These are phyloP conservation scores for Spisula solida DNA, from an alignment of 2,888 invertebrate species.

Conservation along the genomic window DNA sequence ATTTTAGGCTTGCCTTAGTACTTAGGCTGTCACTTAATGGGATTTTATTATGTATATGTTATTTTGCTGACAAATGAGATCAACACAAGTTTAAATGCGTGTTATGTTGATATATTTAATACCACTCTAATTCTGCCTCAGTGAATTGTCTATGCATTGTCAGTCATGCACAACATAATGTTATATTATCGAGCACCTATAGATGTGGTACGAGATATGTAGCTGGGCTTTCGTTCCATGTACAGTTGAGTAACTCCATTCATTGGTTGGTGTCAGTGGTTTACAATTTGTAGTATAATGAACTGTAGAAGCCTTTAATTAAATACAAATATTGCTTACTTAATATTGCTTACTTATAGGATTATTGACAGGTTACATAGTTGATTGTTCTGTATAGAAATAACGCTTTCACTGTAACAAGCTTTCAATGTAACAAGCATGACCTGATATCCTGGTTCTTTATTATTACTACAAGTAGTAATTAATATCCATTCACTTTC, in stretches of 20 bases:
- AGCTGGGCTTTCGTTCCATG: neutral
- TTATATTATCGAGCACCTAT: conserved; percentile 28
- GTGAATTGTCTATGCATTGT: neutral
- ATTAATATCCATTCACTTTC: too few relatives aligned
- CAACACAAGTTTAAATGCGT: neutral
- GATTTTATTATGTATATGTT: neutral
- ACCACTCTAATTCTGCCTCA: neutral
- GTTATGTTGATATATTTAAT: neutral
- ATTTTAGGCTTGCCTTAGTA: neutral
- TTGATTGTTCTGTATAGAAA: neutral
- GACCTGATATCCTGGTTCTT: too few relatives aligned
- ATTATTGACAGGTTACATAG: neutral
- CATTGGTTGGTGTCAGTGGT: neutral
- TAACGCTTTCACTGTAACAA: too few relatives aligned
- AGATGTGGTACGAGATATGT: neutral
- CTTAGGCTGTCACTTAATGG: neutral
- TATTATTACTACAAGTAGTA: too few relatives aligned
- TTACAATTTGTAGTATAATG: neutral
- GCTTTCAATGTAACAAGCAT: too few relatives aligned
- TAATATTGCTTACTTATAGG: neutral
- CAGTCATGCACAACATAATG: conserved; percentile 31
- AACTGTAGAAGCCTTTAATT: neutral
- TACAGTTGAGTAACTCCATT: conserved; percentile 2
- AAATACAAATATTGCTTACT: neutral
- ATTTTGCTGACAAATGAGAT: conserved; percentile 17